Base-by-base conservation (phyloP, 1,140 invertebrate genomes). In the Drosophila lini region DNA sequence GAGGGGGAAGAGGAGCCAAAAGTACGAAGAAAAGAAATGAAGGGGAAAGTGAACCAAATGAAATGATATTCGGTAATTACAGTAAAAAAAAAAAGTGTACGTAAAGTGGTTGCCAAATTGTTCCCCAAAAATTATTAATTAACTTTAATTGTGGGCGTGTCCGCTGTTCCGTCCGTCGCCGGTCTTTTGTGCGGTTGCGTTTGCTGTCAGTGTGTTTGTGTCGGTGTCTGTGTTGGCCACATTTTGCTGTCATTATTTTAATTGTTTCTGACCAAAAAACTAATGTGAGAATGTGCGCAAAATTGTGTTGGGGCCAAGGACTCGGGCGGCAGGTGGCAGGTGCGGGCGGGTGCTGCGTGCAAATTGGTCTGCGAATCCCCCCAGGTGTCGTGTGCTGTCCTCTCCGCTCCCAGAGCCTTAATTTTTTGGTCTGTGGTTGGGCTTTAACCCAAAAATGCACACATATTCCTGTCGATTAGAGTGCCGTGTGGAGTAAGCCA, bases 191-290 rank as follows among this genome's bases (percentile, higher is more conserved):
- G 69, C 32, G 71, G 73, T 64, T 57, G 60, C n/a, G 31, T 42
- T 57, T 62, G 62, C 28, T 53, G 70, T 62, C 42, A 13, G 53
- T 44, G 52, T 10, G 5, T 22, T 13, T 34, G 48, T 52, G 3
- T 36, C 16, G 44, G 15, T 32, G 28, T 36, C n/a, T 9, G 52
- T 22, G 34, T 38, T n/a, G 45, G 38, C 47, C 59, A 63, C 50
- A 65, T 62, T 60, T 70, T 31, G 64, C 47, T 74, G 77, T 52
- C 71, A 84, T 78, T 80, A 86, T 62, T 86, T 85, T 86, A 86
- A 86, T 82, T 90, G 85, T 77, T 70, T 62, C 41, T 28, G 59
- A 61, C 65, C 60, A 74, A 69, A 78, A 79, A 78, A 82, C 63
- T 83, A 70, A 58, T 74, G 58, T 65, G 62, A 60, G 63, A 62